A percentile compares a stretch with the other conserved stretches of the same genome.
Evolutionary conservation across 2,888 invertebrate genomes (phyloP).

Genomic region (Limnephilus rhombicus): DNA sequence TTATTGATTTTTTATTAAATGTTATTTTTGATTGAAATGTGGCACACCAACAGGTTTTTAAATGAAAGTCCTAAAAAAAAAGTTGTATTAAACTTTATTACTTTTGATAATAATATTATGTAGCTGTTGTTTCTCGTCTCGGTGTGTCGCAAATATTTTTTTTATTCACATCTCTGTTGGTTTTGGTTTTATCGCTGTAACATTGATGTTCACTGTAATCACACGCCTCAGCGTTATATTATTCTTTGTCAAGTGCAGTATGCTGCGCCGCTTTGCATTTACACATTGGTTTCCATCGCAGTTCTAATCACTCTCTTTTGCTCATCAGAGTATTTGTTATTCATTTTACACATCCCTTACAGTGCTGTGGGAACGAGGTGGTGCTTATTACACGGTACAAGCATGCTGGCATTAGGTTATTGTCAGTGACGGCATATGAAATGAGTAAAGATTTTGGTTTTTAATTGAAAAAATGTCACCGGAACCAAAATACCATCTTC

Average conservation of each 20-base stretch:
- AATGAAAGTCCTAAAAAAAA: background rate
- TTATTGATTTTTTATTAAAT: slow-evolving; percentile 20
- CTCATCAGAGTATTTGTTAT: background rate
- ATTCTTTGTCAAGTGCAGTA: slow-evolving; percentile 14
- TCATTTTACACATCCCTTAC: no score
- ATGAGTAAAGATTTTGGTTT: no score
- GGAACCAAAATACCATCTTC: no score
- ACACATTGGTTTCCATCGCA: background rate
- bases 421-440: background rate
- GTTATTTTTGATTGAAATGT: slow-evolving; percentile 20
- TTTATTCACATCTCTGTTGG: slow-evolving; percentile 28
- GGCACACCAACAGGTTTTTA: background rate
- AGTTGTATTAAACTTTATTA: background rate
- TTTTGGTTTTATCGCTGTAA: slow-evolving; percentile 53
- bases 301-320: background rate
- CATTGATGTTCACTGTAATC: slow-evolving; percentile 59
- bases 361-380: no score
- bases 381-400: no score
- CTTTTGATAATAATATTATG: slow-evolving; percentile 5
- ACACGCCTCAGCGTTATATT: slow-evolving; percentile 38
- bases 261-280: background rate
- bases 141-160: slow-evolving; percentile 25
- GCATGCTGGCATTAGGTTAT: background rate
- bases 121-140: background rate
- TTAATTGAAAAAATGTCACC: no score